Base-by-base conservation (phyloP, 2,797 vertebrate genomes). In the Pangasius mekongensis region DNA sequence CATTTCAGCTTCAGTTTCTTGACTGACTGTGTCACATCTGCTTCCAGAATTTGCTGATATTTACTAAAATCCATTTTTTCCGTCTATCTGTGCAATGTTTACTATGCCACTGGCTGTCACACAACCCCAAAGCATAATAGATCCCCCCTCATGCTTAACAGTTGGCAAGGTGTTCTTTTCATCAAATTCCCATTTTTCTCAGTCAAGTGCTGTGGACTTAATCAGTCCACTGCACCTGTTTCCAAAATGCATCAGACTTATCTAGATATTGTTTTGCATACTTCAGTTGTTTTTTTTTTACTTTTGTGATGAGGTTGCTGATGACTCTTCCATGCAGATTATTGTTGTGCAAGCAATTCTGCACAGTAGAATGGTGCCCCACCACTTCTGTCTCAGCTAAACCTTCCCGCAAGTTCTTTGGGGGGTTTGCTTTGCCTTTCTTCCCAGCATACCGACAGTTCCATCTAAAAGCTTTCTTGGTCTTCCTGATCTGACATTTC, bases 251-350 rank as follows among this genome's bases (percentile, higher is more conserved):
- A 3, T 36, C 16, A 8, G 16, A 69, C 5, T 18, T 69, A 18
- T 18, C 16, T 20, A 20, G 64, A 36, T 71, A 16, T 36, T 73
- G 36, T 73, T 73, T 22, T 52, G 47, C 5, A n/a, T 52, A 49
- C 11, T 27, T 76, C 47, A n/a, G 73, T 39, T 39, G 2, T 36
- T 36, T 39, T 76, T 76, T 43, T 43, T 43, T 43, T 76, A n/a
- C 47, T 76, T 76, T n/a, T 76, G 22, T 47, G n/a, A 76, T 11
- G 13, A 24, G 36, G 20, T 43, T 39, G 11, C 8, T 54, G 76
- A 33, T 80, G n/a, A 56, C 16, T 80, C 58, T 62, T 43, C 80
- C 20, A 83, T 62, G 58, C 58, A 83, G 58, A 64, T 83, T 27
- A 83, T 83, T 36, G 30, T 81, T 81, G 20, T 36, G 24, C 30